Conservation (phyloP, 1,140 invertebrate species). For the Aphidius ervi region DNA sequence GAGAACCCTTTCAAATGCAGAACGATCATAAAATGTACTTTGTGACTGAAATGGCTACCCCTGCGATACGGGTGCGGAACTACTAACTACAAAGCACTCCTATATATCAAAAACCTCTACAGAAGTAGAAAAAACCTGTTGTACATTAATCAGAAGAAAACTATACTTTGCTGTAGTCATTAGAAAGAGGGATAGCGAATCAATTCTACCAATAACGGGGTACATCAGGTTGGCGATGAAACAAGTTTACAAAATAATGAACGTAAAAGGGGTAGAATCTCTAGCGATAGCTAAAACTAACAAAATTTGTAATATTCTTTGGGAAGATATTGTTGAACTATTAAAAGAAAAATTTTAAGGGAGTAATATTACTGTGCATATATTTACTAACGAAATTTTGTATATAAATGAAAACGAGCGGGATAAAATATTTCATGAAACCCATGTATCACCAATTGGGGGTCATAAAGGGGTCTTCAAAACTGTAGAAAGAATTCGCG, state of each 20-base stretch:
- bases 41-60: constrained; percentile 1
- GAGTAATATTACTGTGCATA: too few relatives aligned
- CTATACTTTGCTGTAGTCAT: not conserved
- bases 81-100: not conserved
- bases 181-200: not conserved
- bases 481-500: not conserved
- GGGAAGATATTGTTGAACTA: too few relatives aligned
- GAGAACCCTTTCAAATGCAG: not conserved
- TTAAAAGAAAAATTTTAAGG: too few relatives aligned
- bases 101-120: not conserved
- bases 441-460: not conserved
- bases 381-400: too few relatives aligned
- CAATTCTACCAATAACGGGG: not conserved
- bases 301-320: too few relatives aligned
- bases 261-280: not conserved
- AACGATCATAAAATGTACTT: constrained; percentile 7
- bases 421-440: too few relatives aligned
- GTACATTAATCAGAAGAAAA: too few relatives aligned
- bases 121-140: not conserved
- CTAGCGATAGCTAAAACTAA: not conserved
- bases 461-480: not conserved
- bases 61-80: not conserved
- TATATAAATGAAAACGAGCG: too few relatives aligned
- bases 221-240: not conserved
- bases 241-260: not conserved